phyloP scores from a whole-genome alignment of 2,888 invertebrate genomes.

The Cancer borealis region DNA sequence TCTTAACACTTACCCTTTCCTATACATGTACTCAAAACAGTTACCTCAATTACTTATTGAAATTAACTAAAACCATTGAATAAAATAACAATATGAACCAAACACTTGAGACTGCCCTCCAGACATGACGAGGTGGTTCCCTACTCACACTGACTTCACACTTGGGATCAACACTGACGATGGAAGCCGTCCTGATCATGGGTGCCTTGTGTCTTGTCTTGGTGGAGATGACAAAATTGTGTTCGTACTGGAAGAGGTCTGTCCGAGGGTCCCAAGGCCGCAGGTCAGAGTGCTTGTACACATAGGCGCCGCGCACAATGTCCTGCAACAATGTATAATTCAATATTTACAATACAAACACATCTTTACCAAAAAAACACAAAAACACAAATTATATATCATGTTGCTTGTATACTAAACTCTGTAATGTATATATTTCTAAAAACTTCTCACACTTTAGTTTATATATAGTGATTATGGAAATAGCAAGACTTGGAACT shows the following conservation, averaged over 20 bases:
- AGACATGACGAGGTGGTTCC: neutral
- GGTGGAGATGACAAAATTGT: constrained; percentile 88
- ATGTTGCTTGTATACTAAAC: neutral
- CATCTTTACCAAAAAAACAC: neutral
- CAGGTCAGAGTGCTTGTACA: constrained; percentile 88
- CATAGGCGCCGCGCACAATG: constrained; percentile 84
- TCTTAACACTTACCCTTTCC: neutral
- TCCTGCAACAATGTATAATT: constrained; percentile 79
- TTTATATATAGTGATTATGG: neutral
- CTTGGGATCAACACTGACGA: constrained; percentile 83
- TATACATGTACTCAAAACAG: neutral
- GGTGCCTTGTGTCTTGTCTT: constrained; percentile 88
- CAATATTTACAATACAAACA: neutral
- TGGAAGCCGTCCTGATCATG: constrained; percentile 86
- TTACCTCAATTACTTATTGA: neutral
- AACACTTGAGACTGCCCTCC: neutral
- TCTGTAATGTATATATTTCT: no score
- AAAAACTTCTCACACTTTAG: neutral
- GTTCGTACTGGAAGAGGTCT: constrained; percentile 92
- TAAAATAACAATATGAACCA: neutral
- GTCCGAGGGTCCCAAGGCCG: constrained; percentile 94
- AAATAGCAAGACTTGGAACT: neutral
- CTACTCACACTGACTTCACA: constrained; percentile 65
- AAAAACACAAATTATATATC: neutral
- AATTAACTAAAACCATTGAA: no score